phyloP scores from a whole-genome alignment of 2,113 vertebrate species.

The Capricornis sumatraensis region DNA sequence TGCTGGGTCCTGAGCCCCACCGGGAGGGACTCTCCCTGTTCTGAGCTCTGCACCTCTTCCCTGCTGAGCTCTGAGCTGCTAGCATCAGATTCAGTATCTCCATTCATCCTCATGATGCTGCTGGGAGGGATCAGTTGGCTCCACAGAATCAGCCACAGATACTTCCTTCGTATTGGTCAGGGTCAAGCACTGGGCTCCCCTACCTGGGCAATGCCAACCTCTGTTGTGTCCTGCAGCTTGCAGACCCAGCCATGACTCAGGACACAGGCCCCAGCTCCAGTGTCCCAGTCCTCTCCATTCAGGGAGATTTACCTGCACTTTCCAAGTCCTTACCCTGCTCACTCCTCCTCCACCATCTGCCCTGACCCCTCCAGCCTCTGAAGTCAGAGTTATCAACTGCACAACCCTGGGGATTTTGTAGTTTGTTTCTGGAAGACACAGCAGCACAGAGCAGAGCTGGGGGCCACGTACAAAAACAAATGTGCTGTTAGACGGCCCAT shows the following conservation, averaged over 20 bases:
- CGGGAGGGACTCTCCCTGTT: rapidly evolving
- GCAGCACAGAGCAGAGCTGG: background rate
- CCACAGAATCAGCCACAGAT: background rate
- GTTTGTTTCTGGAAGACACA: background rate
- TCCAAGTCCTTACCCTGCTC: rapidly evolving
- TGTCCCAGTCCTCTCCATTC: rapidly evolving
- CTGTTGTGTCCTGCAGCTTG: rapidly evolving
- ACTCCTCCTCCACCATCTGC: background rate
- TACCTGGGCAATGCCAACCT: rapidly evolving
- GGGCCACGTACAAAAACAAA: rapidly evolving
- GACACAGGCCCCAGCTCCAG: no score
- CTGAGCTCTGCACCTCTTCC: no score
- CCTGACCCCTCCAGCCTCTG: no score
- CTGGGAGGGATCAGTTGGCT: background rate
- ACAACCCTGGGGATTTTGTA: background rate
- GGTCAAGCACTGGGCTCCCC: no score
- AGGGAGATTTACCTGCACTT: background rate
- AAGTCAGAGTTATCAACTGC: background rate
- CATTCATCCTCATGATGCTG: rapidly evolving
- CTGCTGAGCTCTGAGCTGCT: background rate
- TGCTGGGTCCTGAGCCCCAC: rapidly evolving
- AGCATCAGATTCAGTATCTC: rapidly evolving
- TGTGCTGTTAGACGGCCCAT: rapidly evolving
- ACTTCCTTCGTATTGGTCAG: background rate
- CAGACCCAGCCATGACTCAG: background rate